phyloP scores from a whole-genome alignment of 2,113 vertebrate species.

The Todiramphus saurophagus region DNA sequence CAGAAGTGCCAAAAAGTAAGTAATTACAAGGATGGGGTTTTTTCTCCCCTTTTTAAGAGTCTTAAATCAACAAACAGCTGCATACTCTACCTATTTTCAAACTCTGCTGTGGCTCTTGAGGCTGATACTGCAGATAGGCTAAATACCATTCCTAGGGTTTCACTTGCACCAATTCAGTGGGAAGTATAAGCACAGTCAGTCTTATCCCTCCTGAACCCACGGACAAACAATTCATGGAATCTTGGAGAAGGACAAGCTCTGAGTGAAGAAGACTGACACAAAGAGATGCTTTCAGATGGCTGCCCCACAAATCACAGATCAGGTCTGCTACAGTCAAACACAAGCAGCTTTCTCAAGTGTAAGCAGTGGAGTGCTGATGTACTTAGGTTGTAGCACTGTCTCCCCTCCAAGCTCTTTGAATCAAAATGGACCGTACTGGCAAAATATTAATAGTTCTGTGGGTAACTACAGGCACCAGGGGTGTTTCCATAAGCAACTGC shows the following conservation, averaged over 20 bases:
- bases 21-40: background rate
- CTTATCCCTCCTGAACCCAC: background rate
- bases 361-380: background rate
- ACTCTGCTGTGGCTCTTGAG: background rate
- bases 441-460: background rate
- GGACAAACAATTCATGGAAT: background rate
- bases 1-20: constrained; percentile 1
- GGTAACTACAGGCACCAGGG: background rate
- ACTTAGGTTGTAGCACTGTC: background rate
- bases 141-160: background rate
- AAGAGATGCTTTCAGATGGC: background rate
- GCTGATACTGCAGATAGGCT: background rate
- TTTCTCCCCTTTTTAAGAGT: background rate
- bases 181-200: background rate
- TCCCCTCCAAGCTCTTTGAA: background rate
- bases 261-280: background rate
- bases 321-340: background rate
- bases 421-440: background rate
- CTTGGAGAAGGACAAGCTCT: background rate
- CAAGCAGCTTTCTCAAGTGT: background rate
- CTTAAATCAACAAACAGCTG: background rate
- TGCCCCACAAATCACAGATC: background rate
- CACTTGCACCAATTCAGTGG: background rate
- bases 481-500: background rate
- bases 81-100: background rate